phyloP scores from a whole-genome alignment of 2,888 invertebrate genomes.

The Hofmannophila pseudospretella region DNA sequence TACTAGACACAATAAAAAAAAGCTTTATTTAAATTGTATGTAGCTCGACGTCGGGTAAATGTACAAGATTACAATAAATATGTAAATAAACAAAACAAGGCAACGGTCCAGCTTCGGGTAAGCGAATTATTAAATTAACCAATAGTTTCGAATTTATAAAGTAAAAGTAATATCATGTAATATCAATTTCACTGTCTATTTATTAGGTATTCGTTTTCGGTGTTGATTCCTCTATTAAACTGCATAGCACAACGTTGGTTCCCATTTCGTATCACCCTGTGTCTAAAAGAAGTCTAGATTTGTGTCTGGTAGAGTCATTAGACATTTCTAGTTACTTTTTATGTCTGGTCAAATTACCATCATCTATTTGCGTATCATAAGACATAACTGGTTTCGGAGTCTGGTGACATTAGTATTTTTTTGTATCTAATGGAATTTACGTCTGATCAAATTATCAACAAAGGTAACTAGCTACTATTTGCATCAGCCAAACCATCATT shows the following conservation, averaged over 20 bases:
- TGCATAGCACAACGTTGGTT: slow-evolving; percentile 54
- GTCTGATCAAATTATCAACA: too few species aligned
- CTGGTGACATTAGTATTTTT: too few species aligned
- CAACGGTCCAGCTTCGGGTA: slow-evolving; percentile 60
- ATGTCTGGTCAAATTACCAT: too few species aligned
- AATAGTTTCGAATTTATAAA: slow-evolving; percentile 72
- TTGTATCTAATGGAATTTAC: too few species aligned
- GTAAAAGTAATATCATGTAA: slow-evolving; percentile 64
- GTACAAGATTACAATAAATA: slow-evolving; percentile 69
- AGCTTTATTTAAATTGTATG: slow-evolving; percentile 28
- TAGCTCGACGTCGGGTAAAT: slow-evolving; percentile 47
- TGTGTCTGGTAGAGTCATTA: too few species aligned
- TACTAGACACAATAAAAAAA: slow-evolving; percentile 17
- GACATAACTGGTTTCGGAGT: too few species aligned
- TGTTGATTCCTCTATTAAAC: slow-evolving; percentile 70
- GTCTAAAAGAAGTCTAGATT: too few species aligned
- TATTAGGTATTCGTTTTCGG: slow-evolving; percentile 73
- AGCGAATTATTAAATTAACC: slow-evolving; percentile 53
- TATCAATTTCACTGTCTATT: slow-evolving; percentile 78
- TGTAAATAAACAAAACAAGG: slow-evolving; percentile 66
- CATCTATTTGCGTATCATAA: too few species aligned
- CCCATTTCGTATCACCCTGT: slow-evolving; percentile 60
- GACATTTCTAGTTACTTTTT: too few species aligned
- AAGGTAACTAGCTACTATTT: too few species aligned
- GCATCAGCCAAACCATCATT: too few species aligned